Percentiles rank a stretch among this genome's conserved stretches.
These are phyloP conservation scores for Cantharis flavilabris DNA, from an alignment of 2,888 invertebrate species.

Conservation along the genomic window DNA sequence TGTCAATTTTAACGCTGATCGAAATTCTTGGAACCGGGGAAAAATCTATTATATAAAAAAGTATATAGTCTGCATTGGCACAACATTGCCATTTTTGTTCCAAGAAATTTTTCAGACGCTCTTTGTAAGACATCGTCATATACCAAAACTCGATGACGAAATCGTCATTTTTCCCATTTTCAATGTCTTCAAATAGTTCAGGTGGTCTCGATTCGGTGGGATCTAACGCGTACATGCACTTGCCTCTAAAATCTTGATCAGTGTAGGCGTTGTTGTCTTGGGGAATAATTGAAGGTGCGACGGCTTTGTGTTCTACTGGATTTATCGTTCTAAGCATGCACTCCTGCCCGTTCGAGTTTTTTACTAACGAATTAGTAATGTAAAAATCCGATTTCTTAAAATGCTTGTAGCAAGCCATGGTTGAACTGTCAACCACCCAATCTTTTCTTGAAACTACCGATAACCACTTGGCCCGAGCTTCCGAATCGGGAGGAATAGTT, in stretches of 20 bases:
- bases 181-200: slow-evolving; percentile 20
- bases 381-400: slow-evolving; percentile 4
- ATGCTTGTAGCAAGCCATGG: slow-evolving; percentile 18
- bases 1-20: slow-evolving; percentile 18
- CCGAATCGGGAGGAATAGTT: slow-evolving; percentile 4
- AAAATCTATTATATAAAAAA: slow-evolving; percentile 21
- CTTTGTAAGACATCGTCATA: slow-evolving; percentile 8
- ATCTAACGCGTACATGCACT: slow-evolving; percentile 6
- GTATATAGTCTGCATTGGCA: neutral
- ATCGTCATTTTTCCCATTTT: slow-evolving; percentile 11
- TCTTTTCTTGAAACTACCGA: slow-evolving; percentile 11
- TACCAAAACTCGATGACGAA: slow-evolving; percentile 22
- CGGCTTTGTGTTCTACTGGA: neutral
- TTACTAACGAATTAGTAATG: neutral
- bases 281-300: neutral
- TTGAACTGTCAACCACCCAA: slow-evolving; percentile 17
- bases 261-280: neutral
- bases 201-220: slow-evolving; percentile 10
- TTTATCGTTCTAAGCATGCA: neutral
- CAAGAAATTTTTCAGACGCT: neutral
- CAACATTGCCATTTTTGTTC: slow-evolving; percentile 9
- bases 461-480: slow-evolving; percentile 16
- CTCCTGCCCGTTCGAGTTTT: neutral
- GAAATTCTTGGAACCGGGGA: slow-evolving; percentile 17
- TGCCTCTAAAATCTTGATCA: neutral